Conservation (phyloP, 2,113 vertebrate species). For the Labeo catla region DNA sequence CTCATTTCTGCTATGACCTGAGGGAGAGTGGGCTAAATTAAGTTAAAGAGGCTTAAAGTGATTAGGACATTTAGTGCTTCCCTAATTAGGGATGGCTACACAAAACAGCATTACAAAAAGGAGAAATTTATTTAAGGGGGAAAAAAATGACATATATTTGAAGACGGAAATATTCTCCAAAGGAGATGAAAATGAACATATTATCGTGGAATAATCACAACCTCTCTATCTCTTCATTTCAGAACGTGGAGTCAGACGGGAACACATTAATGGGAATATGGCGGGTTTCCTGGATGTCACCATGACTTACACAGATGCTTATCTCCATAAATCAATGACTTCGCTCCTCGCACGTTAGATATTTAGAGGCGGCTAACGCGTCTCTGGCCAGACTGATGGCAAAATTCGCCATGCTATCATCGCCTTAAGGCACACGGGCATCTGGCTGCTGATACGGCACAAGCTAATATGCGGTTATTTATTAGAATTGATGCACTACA, state of each 20-base stretch:
- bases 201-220: conserved; percentile 62
- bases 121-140: conserved; percentile 17
- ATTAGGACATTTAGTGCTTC: conserved; percentile 62
- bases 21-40: conserved; percentile 60
- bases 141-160: conserved; percentile 5
- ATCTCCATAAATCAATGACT: conserved; percentile 48
- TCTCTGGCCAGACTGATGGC: conserved; percentile 43
- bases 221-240: conserved; percentile 46
- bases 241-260: conserved; percentile 43
- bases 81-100: conserved; percentile 61
- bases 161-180: background rate
- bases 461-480: conserved; percentile 72
- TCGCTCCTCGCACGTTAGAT: conserved; percentile 46
- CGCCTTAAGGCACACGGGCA: conserved; percentile 62
- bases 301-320: conserved; percentile 52
- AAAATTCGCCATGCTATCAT: conserved; percentile 55
- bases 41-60: conserved; percentile 66
- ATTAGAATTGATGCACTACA: conserved; percentile 69
- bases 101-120: conserved; percentile 52
- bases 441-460: conserved; percentile 63
- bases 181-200: conserved; percentile 54
- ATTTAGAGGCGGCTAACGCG: conserved; percentile 45
- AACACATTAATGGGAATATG: conserved; percentile 32
- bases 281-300: conserved; percentile 46
- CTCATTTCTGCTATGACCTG: conserved; percentile 60